Percentiles rank a stretch among this genome's conserved stretches.
Conservation (phyloP, 2,113 vertebrate species). For the Oriolus oriolus region DNA sequence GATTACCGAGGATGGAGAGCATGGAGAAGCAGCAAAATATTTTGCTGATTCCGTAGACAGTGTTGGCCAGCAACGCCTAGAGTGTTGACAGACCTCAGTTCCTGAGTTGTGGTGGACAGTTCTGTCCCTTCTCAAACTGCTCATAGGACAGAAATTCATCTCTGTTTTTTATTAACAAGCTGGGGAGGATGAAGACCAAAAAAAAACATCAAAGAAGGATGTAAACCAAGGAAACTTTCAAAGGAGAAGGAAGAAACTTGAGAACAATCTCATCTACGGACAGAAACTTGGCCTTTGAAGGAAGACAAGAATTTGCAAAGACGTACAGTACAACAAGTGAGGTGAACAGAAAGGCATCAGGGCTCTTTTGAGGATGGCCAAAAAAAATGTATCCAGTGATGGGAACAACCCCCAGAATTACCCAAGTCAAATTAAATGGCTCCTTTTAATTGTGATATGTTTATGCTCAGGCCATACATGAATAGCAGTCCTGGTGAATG, state of each 20-base stretch:
- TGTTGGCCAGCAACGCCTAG: background rate
- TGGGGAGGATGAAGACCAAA: background rate
- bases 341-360: background rate
- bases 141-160: background rate
- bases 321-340: background rate
- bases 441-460: background rate
- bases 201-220: background rate
- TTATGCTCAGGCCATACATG: background rate
- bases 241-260: background rate
- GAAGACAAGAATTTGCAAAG: background rate
- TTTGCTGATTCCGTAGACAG: slow-evolving; percentile 5
- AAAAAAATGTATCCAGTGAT: background rate
- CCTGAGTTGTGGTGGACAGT: background rate
- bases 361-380: background rate
- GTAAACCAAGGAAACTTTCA: background rate
- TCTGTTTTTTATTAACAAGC: background rate
- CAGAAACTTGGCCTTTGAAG: background rate
- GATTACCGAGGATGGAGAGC: background rate
- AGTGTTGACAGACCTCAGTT: slow-evolving; percentile 29
- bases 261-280: background rate
- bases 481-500: background rate
- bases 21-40: slow-evolving; percentile 12
- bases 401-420: background rate
- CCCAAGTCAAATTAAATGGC: background rate
- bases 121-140: background rate